phyloP scores from a whole-genome alignment of 2,888 invertebrate genomes.

The Drosophila rubida region DNA sequence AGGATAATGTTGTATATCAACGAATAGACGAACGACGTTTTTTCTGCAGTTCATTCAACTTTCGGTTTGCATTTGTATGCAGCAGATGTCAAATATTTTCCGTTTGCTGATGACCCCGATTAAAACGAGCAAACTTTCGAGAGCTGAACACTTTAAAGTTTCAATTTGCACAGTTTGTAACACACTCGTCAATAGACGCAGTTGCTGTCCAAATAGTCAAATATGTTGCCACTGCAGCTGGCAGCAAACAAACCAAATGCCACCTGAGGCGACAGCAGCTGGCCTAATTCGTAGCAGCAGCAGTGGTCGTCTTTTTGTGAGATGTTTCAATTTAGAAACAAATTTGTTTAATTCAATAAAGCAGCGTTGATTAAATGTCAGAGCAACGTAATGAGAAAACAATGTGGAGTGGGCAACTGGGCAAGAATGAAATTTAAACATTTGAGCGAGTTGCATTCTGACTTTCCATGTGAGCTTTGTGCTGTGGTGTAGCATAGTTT shows the following conservation, averaged over 20 bases:
- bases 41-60: neutral
- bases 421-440: constrained; percentile 38
- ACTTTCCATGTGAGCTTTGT: constrained; percentile 1
- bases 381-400: constrained; percentile 30
- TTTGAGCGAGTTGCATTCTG: constrained; percentile 9
- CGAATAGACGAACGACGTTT: neutral
- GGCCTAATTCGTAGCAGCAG: constrained; percentile 16
- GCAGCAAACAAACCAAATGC: constrained; percentile 28
- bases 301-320: neutral
- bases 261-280: constrained; percentile 27
- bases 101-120: constrained; percentile 8
- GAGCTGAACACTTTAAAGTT: constrained; percentile 37
- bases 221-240: constrained; percentile 34
- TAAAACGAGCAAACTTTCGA: constrained; percentile 29
- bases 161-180: constrained; percentile 56
- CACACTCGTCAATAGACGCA: constrained; percentile 38
- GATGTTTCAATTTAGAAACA: constrained; percentile 57
- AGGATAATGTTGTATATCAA: too few relatives aligned
- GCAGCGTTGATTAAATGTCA: constrained; percentile 61
- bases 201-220: constrained; percentile 46
- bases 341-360: constrained; percentile 71
- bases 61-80: neutral
- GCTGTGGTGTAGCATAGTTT: constrained; percentile 5
- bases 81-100: neutral
- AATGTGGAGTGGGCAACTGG: constrained; percentile 4